These are phyloP conservation scores for Opisthocomus hoazin DNA, from an alignment of 2,113 vertebrate genomes.

Conservation along the genomic window DNA sequence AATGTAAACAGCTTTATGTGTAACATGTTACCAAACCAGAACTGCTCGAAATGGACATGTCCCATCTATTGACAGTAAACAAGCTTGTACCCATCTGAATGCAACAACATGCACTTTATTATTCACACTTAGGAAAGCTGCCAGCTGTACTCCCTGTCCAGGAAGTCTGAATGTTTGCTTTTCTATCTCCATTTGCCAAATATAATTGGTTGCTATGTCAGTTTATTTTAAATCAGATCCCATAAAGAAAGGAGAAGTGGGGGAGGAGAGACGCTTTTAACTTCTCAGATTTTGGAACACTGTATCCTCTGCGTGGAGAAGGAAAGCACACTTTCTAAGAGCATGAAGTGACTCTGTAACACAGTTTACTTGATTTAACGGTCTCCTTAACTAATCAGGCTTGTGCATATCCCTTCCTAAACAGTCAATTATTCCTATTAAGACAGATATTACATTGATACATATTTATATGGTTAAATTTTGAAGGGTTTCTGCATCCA, in stretches of 20 bases:
- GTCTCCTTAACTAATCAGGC: neutral
- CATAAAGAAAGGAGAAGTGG: slow-evolving; percentile 51
- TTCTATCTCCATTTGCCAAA: slow-evolving; percentile 73
- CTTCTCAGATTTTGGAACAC: slow-evolving; percentile 61
- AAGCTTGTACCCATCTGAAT: slow-evolving; percentile 49
- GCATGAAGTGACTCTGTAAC: neutral
- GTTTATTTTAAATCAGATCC: slow-evolving; percentile 72
- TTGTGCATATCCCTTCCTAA: neutral
- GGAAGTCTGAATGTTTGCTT: slow-evolving; percentile 77
- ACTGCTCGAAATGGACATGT: slow-evolving; percentile 23
- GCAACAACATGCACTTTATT: slow-evolving; percentile 58
- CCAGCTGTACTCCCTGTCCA: slow-evolving; percentile 71
- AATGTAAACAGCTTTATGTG: neutral
- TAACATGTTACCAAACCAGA: neutral
- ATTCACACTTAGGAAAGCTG: slow-evolving; percentile 68
- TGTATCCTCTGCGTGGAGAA: neutral
- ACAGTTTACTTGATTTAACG: neutral
- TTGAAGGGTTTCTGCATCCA: neutral
- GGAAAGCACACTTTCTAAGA: neutral
- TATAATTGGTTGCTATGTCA: slow-evolving; percentile 74
- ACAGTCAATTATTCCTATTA: neutral
- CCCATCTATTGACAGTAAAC: slow-evolving; percentile 37
- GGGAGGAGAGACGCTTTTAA: slow-evolving; percentile 38
- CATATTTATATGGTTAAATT: neutral
- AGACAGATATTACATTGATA: neutral